Evolutionary conservation across 2,113 vertebrate species (phyloP).

Genomic region (Tursiops truncatus): DNA sequence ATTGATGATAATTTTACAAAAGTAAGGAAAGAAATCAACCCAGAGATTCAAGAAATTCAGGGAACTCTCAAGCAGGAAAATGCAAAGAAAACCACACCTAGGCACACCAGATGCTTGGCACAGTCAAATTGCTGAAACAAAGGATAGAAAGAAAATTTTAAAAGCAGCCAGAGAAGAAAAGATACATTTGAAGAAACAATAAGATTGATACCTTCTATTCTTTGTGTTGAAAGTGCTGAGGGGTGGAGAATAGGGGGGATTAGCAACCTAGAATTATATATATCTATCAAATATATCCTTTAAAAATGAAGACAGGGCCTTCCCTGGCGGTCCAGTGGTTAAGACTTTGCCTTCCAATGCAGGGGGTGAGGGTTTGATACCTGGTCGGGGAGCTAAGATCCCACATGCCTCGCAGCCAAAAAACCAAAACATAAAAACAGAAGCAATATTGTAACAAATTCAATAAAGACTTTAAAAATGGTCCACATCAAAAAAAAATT

Average conservation of each 20-base stretch:
- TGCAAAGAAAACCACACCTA: neutral
- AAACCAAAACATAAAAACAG: too few relatives aligned
- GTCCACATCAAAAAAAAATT: too few relatives aligned
- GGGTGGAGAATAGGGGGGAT: accelerated
- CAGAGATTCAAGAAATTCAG: conserved; percentile 9
- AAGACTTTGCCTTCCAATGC: neutral
- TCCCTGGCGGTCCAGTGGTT: neutral
- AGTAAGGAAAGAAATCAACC: conserved; percentile 13
- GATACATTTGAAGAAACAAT: neutral
- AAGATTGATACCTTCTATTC: neutral
- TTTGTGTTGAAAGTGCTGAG: neutral
- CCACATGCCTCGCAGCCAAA: neutral
- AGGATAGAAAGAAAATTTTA: neutral
- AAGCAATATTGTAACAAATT: too few relatives aligned
- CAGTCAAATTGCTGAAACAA: neutral
- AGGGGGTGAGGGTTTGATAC: neutral
- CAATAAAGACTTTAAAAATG: too few relatives aligned
- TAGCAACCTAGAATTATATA: conserved; percentile 16
- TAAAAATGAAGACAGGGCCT: neutral
- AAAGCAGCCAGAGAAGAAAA: neutral
- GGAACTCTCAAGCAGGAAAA: neutral
- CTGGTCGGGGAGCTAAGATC: neutral
- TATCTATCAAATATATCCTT: neutral
- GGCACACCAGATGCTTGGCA: neutral
- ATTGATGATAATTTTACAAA: conserved; percentile 8